Evolutionary conservation across 1,140 invertebrate genomes (phyloP).

Genomic region (Agrilus planipennis): DNA sequence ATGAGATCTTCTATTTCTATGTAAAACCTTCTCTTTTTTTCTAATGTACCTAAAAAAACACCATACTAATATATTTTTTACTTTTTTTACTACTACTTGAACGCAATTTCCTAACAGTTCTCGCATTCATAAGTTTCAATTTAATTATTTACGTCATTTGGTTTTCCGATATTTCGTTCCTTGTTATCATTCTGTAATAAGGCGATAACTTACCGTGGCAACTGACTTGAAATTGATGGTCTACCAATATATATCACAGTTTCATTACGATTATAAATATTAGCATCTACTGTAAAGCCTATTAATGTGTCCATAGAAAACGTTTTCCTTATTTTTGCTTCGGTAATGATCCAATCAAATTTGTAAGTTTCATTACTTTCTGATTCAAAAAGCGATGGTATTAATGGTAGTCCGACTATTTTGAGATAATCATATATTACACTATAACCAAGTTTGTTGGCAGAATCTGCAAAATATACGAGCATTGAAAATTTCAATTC

Average conservation of each 20-base stretch:
- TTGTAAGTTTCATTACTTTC: constrained; percentile 29
- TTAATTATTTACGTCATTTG: neutral
- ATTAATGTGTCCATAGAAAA: constrained; percentile 54
- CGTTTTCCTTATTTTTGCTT: constrained; percentile 48
- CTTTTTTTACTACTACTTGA: too few species aligned
- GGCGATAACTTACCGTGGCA: constrained; percentile 45
- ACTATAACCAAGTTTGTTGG: constrained; percentile 45
- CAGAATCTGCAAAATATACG: constrained; percentile 39
- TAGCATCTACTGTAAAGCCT: constrained; percentile 52
- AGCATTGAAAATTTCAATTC: too few species aligned
- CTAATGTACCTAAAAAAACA: too few species aligned
- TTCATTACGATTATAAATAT: constrained; percentile 49
- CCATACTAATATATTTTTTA: too few species aligned
- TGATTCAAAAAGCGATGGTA: constrained; percentile 42
- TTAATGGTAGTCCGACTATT: constrained; percentile 41
- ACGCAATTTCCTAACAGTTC: too few species aligned
- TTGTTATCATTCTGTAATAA: neutral
- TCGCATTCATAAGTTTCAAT: constrained; percentile 15
- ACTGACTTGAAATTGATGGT: constrained; percentile 44
- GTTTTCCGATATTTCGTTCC: neutral
- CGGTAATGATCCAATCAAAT: constrained; percentile 48
- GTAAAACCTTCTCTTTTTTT: too few species aligned
- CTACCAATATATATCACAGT: constrained; percentile 52
- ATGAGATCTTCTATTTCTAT: too few species aligned
- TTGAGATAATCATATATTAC: constrained; percentile 46